Percentiles rank a stretch among this genome's conserved stretches.
These are phyloP conservation scores for Diachasma alloeum DNA, from an alignment of 1,140 invertebrate genomes.

Conservation along the genomic window DNA sequence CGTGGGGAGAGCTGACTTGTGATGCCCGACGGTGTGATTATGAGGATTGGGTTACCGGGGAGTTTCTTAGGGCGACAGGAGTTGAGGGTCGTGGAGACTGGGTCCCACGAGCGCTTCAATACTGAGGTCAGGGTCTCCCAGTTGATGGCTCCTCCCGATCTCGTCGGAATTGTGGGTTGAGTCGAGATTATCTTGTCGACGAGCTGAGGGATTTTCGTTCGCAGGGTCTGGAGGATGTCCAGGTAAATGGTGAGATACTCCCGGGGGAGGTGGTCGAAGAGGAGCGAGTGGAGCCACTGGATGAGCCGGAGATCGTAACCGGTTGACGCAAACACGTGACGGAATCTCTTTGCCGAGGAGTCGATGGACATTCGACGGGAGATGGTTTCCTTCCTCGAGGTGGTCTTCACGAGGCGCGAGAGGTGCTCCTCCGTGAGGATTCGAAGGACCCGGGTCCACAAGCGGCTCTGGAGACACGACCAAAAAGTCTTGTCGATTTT, in stretches of 20 bases:
- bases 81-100: conserved; percentile 67
- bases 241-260: conserved; percentile 79
- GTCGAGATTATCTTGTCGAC: conserved; percentile 77
- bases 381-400: conserved; percentile 71
- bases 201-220: conserved; percentile 78
- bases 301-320: conserved; percentile 76
- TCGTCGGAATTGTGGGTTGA: conserved; percentile 50
- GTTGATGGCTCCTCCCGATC: conserved; percentile 56
- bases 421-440: conserved; percentile 78
- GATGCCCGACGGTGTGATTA: conserved; percentile 71
- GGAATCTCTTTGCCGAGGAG: conserved; percentile 74
- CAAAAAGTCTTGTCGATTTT: conserved; percentile 73
- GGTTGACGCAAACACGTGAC: conserved; percentile 73
- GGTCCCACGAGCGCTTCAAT: conserved; percentile 83
- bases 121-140: conserved; percentile 72
- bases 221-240: conserved; percentile 81
- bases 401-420: conserved; percentile 70
- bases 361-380: conserved; percentile 75
- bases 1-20: conserved; percentile 61
- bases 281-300: conserved; percentile 81
- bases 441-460: conserved; percentile 74
- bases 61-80: conserved; percentile 73
- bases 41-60: conserved; percentile 76
- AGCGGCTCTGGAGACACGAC: conserved; percentile 70
- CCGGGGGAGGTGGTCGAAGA: conserved; percentile 76